These are phyloP conservation scores for Diachasma alloeum DNA, from an alignment of 1,140 invertebrate genomes.

Conservation along the genomic window DNA sequence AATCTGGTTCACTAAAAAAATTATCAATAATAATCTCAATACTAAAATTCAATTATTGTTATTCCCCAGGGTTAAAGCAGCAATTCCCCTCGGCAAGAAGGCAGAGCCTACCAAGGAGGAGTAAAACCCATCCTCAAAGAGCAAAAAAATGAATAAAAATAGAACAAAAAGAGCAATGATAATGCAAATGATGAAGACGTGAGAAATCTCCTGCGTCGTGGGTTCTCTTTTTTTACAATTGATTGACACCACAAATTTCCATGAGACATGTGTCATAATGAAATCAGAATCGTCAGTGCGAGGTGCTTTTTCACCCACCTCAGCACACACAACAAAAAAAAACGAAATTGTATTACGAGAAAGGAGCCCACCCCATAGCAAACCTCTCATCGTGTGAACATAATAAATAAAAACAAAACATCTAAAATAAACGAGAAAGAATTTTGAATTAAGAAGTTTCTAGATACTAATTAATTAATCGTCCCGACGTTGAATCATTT, in stretches of 20 bases:
- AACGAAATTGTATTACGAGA: background rate
- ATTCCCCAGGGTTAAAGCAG: constrained; percentile 83
- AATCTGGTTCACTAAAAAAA: too few species aligned
- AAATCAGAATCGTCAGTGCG: background rate
- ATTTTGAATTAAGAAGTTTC: constrained; percentile 10
- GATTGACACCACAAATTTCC: background rate
- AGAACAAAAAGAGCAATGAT: constrained; percentile 32
- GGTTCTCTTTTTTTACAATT: background rate
- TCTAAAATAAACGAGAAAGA: background rate
- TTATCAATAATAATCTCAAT: background rate
- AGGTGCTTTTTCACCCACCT: background rate
- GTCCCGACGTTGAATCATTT: background rate
- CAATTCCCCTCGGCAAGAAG: constrained; percentile 91
- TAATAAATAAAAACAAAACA: background rate
- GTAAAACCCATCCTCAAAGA: constrained; percentile 64
- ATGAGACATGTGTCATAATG: background rate
- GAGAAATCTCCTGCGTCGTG: background rate
- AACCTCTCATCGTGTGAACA: background rate
- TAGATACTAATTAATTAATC: constrained; percentile 1
- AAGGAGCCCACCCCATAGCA: background rate
- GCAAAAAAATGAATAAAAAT: constrained; percentile 37
- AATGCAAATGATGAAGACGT: constrained; percentile 17
- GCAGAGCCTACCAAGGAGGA: constrained; percentile 83
- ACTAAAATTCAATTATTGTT: constrained; percentile 27
- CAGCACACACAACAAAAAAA: background rate